Evolutionary conservation across 2,888 invertebrate genomes (phyloP), one percentile per base, ranked within the genome.

Genomic region (Cotesia congregata): DNA sequence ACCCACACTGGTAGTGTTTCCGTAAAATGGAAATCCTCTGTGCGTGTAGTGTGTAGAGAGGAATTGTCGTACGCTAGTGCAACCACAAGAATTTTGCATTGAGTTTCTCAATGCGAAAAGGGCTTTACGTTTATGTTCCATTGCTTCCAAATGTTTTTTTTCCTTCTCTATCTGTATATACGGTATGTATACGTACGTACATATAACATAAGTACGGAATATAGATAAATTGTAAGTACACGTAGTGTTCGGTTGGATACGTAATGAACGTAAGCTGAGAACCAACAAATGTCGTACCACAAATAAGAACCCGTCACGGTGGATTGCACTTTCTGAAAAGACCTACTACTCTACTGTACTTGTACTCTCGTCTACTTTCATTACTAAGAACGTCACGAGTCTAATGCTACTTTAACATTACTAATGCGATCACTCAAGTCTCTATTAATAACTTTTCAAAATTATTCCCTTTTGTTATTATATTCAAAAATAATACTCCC

Each of bases 281-380:
- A 86, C 85, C 85, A 83, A 85, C 86, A 86, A 86, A 86, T 85
- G 86, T 86, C 83, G 85, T 77, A 76, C 69, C 83, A 82, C 83
- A 84, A 85, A 85, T 84, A 85, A 85, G 85, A 83, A 86, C 81
- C 78, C 84, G 84, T 84, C 84, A 86, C 82, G 87, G 83, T 83
- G 86, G 85, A 87, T 87, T 86, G 86, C 86, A 85, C 85, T 85
- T 82, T 78, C 81, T 88, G 87, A 87, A 88, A 86, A 86, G 87
- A 78, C 84, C 81, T 72, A 30, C 61, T 30, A 38, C 40, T 17
- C 15, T 39, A n/a, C 39, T 38, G 9, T 67, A 38, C 38, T 38
- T 20, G n/a, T 20, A 12, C 38, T 38, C 83, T 80, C 84, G 84
- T 82, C 84, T 85, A 83, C 83, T 86, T 85, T 86, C 85, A 84